Base-by-base conservation (phyloP, 2,113 vertebrate species). In the Eublepharis macularius region DNA sequence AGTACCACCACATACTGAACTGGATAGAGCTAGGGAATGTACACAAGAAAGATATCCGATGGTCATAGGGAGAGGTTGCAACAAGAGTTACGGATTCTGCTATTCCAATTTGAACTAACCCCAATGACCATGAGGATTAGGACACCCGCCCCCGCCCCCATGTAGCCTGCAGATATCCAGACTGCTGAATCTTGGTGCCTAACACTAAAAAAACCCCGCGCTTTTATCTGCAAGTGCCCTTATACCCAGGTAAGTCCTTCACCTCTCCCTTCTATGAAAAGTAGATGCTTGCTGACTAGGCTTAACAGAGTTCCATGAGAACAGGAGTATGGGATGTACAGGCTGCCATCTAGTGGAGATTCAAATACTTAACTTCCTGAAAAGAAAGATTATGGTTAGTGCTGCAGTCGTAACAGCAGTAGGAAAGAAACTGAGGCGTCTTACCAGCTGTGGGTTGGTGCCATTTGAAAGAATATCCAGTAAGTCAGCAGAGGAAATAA, bases 401-500 rank as follows among this genome's bases (percentile, higher is more conserved):
- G 68, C 39, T 9, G 41, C 24, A 60, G 66, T 51, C 36, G 32
- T 80, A 51, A 63, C 63, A 74, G 51, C 39, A 54, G 45, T 43
- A 24, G 65, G 19, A 10, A 49, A 21, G 5, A 8, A 74, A 74
- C 14, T 29, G 26, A 80, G 17, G 54, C 82, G 21, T 47, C 94
- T 96, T 93, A 97, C 97, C 92, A 96, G 94, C 4, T 96, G 97
- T 2, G 98, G 98, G 90, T 97, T 96, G 84, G 98, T 99, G 88
- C 98, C 97, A 0, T 98, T 99, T 88, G 98, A 99, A 83, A 99
- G 96, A 91, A 99, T 98, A 94, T 99, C 98, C 91, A 99, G 90
- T 73, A 99, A 94, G 93, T 99, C 99, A 11, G 98, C 97, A n/a
- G 99, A 99, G 17, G 98, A 99, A 91, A 99, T 97, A 92, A 99